Evolutionary conservation across 2,888 invertebrate genomes (phyloP), one percentile per base, ranked within the genome.

Genomic region (Aphidius colemani): DNA sequence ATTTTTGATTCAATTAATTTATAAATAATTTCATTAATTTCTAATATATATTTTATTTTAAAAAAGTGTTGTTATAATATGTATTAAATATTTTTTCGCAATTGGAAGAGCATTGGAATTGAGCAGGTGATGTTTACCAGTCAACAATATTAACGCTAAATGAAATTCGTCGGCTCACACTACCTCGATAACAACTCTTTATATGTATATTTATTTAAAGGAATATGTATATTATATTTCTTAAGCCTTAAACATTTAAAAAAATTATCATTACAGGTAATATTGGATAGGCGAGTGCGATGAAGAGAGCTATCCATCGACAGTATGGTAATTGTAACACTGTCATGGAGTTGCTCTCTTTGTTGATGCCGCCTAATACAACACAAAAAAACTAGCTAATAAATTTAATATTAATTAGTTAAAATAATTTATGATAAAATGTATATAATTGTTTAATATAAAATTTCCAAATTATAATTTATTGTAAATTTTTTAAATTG

Each of bases 281-380:
- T 1, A 18, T 18, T 18, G 13, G 41, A 66, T 69, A 74, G 75
- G 80, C 79, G 77, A 66, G 73, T 72, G 79, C 82, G 78, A 93
- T 94, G 89, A 96, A 96, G 96, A 96, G 96, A 96, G 96, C 96
- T 95, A 95, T 95, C 95, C 95, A 95, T 95, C 94, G 95, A 96
- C 96, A 95, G 96, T 96, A 94, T 90, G 91, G 93, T 85, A 87
- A 86, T 69, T 85, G 86, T 89, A 90, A 90, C 90, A 96, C 96
- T 96, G 96, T 96, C 96, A 96, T 96, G 95, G 96, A 95, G 94
- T 96, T 95, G 96, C 96, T 96, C 96, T 96, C 96, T 96, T 96
- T 95, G 95, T 94, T 91, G 93, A 90, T 90, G 90, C 88, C 89
- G 90, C 87, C 86, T 85, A 85, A 83, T 82, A 84, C 90, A 79